Base-by-base conservation (phyloP, 2,888 invertebrate species). In the Drosophila quinaria region DNA sequence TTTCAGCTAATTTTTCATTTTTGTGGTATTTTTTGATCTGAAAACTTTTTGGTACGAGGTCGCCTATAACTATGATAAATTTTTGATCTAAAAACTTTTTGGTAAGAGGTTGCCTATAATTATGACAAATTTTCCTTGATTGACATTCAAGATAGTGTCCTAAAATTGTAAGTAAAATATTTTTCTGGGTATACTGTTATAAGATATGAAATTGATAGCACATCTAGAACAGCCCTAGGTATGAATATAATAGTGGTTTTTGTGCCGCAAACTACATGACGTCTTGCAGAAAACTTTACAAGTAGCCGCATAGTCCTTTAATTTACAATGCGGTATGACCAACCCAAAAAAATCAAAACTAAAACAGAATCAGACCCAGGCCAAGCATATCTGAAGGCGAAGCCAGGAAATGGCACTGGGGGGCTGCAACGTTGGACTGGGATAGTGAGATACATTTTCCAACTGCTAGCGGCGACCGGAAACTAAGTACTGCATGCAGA, bases 391-490 rank as follows among this genome's bases (percentile, higher is more conserved):
- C 81, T 71, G 67, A 85, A 71, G 72, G 75, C 46, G 50, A 69
- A 65, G 52, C n/a, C 78, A 73, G 78, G 81, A 83, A 75, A 67
- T 73, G 74, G 41, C 80, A 82, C 83, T 37, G n/a, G 5, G 35
- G 35, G 37, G 35, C 13, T 35, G 13, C n/a, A 37, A n/a, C 35
- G 13, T 35, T 35, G 35, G 35, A 10, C 13, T 35, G 37, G n/a
- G 37, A n/a, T 37, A 37, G 37, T 37, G 37, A n/a, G n/a, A n/a
- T 37, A 37, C n/a, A 37, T 37, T 37, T 37, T 6, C 8, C n/a
- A 37, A 37, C 37, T 82, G 78, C 83, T 80, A 83, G 67, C 77
- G 80, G 86, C 72, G 80, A 77, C 86, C 80, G 86, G 83, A 82
- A 82, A 83, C 81, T 73, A 70, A 74, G 78, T 71, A 73, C 81